Conservation (phyloP, 2,888 invertebrate species). For the Apoda limacodes region DNA sequence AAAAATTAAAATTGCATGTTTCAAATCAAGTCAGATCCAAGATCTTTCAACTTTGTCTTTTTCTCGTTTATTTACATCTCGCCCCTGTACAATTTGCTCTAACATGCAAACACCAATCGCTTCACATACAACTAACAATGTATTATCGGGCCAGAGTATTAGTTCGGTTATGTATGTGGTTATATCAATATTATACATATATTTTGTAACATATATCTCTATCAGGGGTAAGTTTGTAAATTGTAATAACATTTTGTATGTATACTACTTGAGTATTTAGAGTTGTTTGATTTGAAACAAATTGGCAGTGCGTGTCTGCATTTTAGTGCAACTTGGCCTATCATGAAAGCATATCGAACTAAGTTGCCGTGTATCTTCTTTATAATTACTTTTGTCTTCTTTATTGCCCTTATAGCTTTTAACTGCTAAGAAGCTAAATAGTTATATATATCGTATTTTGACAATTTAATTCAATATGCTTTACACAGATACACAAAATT, state of each 20-base stretch:
- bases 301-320: slow-evolving; percentile 71
- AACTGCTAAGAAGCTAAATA: no score
- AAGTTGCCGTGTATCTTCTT: slow-evolving; percentile 28
- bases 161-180: slow-evolving; percentile 67
- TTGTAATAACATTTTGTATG: slow-evolving; percentile 33
- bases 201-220: slow-evolving; percentile 61
- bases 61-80: slow-evolving; percentile 20
- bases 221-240: slow-evolving; percentile 52
- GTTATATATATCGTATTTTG: neutral
- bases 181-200: slow-evolving; percentile 49
- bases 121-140: slow-evolving; percentile 68
- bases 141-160: slow-evolving; percentile 62
- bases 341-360: slow-evolving; percentile 62
- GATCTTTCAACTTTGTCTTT: slow-evolving; percentile 17
- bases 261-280: slow-evolving; percentile 44
- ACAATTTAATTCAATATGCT: slow-evolving; percentile 64
- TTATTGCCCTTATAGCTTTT: neutral
- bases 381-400: slow-evolving; percentile 14
- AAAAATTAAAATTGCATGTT: no score
- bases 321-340: slow-evolving; percentile 65
- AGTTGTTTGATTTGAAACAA: slow-evolving; percentile 36
- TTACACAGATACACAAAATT: slow-evolving; percentile 50
- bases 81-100: slow-evolving; percentile 67
- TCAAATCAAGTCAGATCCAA: no score
- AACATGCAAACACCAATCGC: slow-evolving; percentile 72